Conservation (phyloP, 2,888 invertebrate genomes). For the Thymelicus acteon region DNA sequence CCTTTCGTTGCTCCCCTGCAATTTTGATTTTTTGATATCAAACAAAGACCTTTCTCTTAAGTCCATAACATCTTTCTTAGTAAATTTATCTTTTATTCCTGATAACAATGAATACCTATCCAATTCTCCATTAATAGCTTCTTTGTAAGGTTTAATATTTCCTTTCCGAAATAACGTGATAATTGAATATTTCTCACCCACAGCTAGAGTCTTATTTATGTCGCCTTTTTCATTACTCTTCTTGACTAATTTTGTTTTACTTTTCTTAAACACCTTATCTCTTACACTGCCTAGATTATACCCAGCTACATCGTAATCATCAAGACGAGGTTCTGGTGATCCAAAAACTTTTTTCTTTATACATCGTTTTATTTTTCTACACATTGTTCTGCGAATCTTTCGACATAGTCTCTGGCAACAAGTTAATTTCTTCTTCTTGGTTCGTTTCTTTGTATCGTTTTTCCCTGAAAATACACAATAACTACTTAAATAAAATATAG, state of each 20-base stretch:
- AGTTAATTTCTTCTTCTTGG: conserved; percentile 40
- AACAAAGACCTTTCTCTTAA: conserved; percentile 17
- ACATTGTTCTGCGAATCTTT: conserved; percentile 48
- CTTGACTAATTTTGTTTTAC: conserved; percentile 29
- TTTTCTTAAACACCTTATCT: conserved; percentile 44
- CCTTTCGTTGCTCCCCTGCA: conserved; percentile 3
- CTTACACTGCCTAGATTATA: conserved; percentile 48
- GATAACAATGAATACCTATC: conserved; percentile 39
- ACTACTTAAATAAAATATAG: too few relatives aligned
- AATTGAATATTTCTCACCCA: conserved; percentile 37
- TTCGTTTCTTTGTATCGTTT: conserved; percentile 37
- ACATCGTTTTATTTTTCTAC: conserved; percentile 48
- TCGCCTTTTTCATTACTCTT: conserved; percentile 11
- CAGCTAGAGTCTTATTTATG: conserved; percentile 18
- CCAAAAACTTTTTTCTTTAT: conserved; percentile 52
- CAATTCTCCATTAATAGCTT: conserved; percentile 37
- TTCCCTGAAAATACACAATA: conserved; percentile 40
- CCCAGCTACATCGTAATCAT: conserved; percentile 51
- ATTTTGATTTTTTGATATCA: conserved; percentile 2
- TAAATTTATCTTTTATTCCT: background rate
- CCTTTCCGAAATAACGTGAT: conserved; percentile 49
- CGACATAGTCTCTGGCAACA: conserved; percentile 42
- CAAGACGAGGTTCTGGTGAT: conserved; percentile 43
- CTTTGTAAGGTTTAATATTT: conserved; percentile 38
- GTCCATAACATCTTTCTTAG: conserved; percentile 3